Conservation (phyloP, 2,797 vertebrate genomes). For the Betta splendens region DNA sequence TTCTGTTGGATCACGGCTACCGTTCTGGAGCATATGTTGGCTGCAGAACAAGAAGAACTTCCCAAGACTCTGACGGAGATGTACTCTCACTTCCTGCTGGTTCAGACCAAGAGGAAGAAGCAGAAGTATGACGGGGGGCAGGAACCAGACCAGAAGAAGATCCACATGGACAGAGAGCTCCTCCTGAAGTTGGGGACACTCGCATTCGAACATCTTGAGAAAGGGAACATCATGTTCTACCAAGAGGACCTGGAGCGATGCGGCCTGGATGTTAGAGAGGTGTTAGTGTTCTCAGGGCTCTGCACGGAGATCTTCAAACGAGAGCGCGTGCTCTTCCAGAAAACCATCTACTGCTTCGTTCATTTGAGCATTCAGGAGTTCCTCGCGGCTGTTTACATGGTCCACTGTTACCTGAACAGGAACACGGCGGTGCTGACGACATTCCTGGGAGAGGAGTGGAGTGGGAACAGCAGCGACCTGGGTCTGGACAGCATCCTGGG, state of each 20-base stretch:
- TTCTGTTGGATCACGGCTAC: conserved; percentile 50
- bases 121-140: conserved; percentile 20
- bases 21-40: conserved; percentile 31
- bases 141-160: neutral
- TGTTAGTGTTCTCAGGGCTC: conserved; percentile 39
- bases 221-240: conserved; percentile 39
- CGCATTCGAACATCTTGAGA: conserved; percentile 47
- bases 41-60: conserved; percentile 7
- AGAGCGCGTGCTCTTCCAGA: conserved; percentile 30
- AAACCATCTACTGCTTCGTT: conserved; percentile 46
- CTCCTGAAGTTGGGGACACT: conserved; percentile 36
- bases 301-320: conserved; percentile 42
- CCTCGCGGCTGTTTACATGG: conserved; percentile 44
- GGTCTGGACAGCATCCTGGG: conserved; percentile 27
- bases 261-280: conserved; percentile 26
- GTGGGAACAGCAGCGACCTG: neutral
- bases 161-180: conserved; percentile 3
- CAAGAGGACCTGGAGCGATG: conserved; percentile 36
- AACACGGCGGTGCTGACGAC: conserved; percentile 2
- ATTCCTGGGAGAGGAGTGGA: conserved; percentile 11
- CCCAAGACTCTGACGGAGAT: conserved; percentile 50
- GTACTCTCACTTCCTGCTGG: conserved; percentile 47
- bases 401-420: conserved; percentile 26
- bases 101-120: conserved; percentile 35
- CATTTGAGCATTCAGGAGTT: conserved; percentile 59